These are phyloP conservation scores for Labroides dimidiatus DNA, from an alignment of 2,797 vertebrate species.

Conservation along the genomic window DNA sequence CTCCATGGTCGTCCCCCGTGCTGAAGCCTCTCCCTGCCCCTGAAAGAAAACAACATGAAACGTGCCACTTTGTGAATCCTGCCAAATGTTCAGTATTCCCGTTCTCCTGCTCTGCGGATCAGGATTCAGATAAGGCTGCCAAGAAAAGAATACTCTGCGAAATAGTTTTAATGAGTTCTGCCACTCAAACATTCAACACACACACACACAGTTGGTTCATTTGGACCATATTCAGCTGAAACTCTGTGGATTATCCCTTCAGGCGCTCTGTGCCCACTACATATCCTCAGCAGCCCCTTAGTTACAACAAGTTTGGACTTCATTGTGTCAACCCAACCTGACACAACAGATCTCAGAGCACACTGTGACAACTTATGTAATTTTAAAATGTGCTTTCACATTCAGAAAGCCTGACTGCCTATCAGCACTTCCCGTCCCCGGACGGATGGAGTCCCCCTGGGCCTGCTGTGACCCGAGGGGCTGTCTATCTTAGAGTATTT, in stretches of 20 bases:
- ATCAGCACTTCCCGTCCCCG: conserved; percentile 31
- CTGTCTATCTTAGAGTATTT: conserved; percentile 50
- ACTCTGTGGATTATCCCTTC: conserved; percentile 47
- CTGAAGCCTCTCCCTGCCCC: conserved; percentile 85
- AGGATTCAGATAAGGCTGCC: conserved; percentile 51
- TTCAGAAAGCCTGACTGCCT: conserved; percentile 32
- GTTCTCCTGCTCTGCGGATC: conserved; percentile 32
- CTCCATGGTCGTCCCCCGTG: conserved; percentile 87
- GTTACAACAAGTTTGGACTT: conserved; percentile 42
- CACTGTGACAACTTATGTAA: conserved; percentile 26
- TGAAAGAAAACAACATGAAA: conserved; percentile 53
- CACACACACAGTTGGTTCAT: conserved; percentile 42
- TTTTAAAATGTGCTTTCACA: conserved; percentile 28
- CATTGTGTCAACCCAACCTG: conserved; percentile 41
- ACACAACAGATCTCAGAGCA: conserved; percentile 32
- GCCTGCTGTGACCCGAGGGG: conserved; percentile 27
- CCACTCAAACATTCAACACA: conserved; percentile 54
- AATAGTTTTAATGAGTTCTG: conserved; percentile 69
- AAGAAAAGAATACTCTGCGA: conserved; percentile 49
- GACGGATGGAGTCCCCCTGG: conserved; percentile 38
- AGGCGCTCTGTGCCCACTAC: conserved; percentile 14
- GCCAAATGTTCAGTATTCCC: conserved; percentile 47
- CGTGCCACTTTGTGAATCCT: conserved; percentile 36
- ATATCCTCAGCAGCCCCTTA: conserved; percentile 35
- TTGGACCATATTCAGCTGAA: conserved; percentile 58